Evolutionary conservation across 2,888 invertebrate species (phyloP).

Genomic region (Cremastinae sp.): DNA sequence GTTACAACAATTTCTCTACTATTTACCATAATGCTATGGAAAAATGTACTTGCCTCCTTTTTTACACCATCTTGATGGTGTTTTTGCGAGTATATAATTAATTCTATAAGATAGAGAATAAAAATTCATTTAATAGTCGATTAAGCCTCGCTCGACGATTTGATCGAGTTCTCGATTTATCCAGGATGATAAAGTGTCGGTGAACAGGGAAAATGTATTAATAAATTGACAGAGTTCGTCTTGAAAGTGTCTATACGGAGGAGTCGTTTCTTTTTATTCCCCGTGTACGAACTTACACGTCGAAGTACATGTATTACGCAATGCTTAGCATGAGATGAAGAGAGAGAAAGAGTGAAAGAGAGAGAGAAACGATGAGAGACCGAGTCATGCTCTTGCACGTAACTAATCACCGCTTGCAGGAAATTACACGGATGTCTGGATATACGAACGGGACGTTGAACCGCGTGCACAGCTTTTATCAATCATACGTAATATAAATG

Average conservation of each 20-base stretch:
- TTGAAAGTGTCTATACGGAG: conserved; percentile 54
- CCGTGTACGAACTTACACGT: background rate
- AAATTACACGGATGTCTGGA: conserved; percentile 60
- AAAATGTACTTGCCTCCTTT: no score
- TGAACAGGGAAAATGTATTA: no score
- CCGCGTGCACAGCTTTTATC: conserved; percentile 51
- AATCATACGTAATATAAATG: conserved; percentile 56
- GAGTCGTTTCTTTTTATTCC: conserved; percentile 13
- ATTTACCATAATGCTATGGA: no score
- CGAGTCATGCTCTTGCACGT: conserved; percentile 56
- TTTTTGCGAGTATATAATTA: no score
- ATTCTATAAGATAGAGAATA: conserved; percentile 34
- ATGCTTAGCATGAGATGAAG: conserved; percentile 33
- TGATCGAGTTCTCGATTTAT: background rate
- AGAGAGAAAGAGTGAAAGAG: conserved; percentile 43
- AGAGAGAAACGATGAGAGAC: conserved; percentile 42
- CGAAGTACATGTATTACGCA: conserved; percentile 35
- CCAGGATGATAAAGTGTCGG: background rate
- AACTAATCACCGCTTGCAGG: conserved; percentile 60
- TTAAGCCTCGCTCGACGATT: background rate
- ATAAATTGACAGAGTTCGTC: background rate
- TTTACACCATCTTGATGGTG: no score
- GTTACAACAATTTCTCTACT: background rate
- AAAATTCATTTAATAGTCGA: background rate
- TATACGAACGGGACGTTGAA: conserved; percentile 54